phyloP scores from a whole-genome alignment of 2,113 vertebrate species.

The Caranx melampygus region DNA sequence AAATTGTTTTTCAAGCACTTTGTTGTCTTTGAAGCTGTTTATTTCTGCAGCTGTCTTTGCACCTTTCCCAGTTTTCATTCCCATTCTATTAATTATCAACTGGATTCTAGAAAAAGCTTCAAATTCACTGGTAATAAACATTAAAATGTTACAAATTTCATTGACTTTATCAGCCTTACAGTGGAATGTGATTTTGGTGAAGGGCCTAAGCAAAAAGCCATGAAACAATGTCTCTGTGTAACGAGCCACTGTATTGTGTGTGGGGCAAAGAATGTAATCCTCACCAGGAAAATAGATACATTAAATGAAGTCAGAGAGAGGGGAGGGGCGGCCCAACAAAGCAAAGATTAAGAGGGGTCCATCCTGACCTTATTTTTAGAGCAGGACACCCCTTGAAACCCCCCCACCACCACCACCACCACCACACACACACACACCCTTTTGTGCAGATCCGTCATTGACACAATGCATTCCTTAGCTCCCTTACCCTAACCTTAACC shows the following conservation, averaged over 20 bases:
- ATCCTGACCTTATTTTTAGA: constrained; percentile 61
- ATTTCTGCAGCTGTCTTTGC: background rate
- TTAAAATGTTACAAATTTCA: background rate
- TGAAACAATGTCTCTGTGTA: background rate
- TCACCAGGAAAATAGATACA: constrained; percentile 37
- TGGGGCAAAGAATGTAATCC: constrained; percentile 42
- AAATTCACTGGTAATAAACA: background rate
- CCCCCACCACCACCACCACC: too few relatives aligned
- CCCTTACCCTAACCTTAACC: too few relatives aligned
- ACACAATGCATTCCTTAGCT: too few relatives aligned
- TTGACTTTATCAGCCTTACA: background rate
- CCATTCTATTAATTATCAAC: background rate
- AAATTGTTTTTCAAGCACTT: constrained; percentile 37
- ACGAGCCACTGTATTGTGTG: constrained; percentile 16
- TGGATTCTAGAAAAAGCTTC: too few relatives aligned
- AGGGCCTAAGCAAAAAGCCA: background rate
- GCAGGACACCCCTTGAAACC: background rate
- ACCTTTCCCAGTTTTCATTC: background rate
- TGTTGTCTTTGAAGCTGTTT: constrained; percentile 23
- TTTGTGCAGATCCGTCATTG: too few relatives aligned
- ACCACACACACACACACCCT: too few relatives aligned
- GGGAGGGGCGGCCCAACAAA: constrained; percentile 69
- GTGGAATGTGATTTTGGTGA: background rate
- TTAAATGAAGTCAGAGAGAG: constrained; percentile 46
- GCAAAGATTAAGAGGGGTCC: constrained; percentile 77